Evolutionary conservation across 2,888 invertebrate genomes (phyloP), one percentile per base, ranked within the genome.

Genomic region (Patella pellucida): DNA sequence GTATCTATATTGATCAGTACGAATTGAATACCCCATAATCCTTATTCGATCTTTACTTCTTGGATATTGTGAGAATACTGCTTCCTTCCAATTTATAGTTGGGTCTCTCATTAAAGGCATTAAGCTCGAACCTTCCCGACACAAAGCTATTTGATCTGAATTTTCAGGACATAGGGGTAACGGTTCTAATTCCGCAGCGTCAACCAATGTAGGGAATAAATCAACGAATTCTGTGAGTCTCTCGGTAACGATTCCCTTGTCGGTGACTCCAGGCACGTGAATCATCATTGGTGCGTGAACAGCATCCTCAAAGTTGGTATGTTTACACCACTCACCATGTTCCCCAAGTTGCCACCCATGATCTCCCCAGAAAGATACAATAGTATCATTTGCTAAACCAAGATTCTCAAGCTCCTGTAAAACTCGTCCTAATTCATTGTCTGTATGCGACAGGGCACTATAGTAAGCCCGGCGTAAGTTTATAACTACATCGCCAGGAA

Each of bases 201-300:
- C 85, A 0, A 80, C 85, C 15, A 85, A 77, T 3, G 85, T 85
- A 14, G 86, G 86, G 69, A 84, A 85, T 3, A 86, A 75, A 70
- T 86, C 86, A 16, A 86, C 84, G 73, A 83, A 84, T 74, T 85
- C 85, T 11, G 82, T 81, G 5, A 85, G 77, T 19, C 80, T 23
- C 62, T 82, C 82, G 5, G 83, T 82, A 4, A 79, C 79, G 0
- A 81, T 74, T 9, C 84, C 84, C 15, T 72, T 31, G 62, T 82
- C 82, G 0, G 85, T 85, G n/a, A 81, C 23, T 52, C 85, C 85
- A 11, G 87, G 87, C 41, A 85, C 73, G 52, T 79, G 78, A 7
- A 86, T 67, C 84, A 86, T 84, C 80, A 85, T 80, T 3, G 86
- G 86, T 15, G 82, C 82, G 69, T 83, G 84, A 16, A 83, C 81